Conservation (phyloP, 2,888 invertebrate species). For the Drosophila algonquin region DNA sequence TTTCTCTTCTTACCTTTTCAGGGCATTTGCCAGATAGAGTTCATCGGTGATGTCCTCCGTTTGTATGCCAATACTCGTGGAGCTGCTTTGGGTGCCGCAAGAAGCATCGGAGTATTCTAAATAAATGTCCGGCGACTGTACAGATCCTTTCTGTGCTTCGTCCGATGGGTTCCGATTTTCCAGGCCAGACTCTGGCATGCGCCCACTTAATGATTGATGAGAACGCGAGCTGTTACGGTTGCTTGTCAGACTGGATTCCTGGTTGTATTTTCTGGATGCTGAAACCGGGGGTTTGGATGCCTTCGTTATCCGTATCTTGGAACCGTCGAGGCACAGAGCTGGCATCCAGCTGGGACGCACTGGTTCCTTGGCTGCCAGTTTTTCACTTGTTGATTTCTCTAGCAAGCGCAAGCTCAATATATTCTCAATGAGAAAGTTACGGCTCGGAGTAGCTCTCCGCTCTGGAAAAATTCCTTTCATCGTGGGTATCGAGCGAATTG, state of each 20-base stretch:
- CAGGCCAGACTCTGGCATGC: constrained; percentile 3
- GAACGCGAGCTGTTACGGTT: constrained; percentile 35
- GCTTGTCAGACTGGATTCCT: constrained; percentile 29
- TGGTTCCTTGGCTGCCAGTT: constrained; percentile 65
- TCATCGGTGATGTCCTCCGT: constrained; percentile 83
- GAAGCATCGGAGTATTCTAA: background rate
- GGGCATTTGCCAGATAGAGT: constrained; percentile 77
- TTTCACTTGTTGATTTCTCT: constrained; percentile 74
- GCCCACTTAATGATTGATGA: background rate
- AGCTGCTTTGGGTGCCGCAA: too few relatives aligned
- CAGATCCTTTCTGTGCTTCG: constrained; percentile 8
- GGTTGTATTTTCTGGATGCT: constrained; percentile 6
- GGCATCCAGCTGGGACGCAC: constrained; percentile 70
- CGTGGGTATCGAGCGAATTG: constrained; percentile 21
- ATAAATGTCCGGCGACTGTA: background rate
- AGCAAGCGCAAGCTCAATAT: constrained; percentile 88
- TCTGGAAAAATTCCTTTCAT: too few relatives aligned
- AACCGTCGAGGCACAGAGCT: constrained; percentile 47
- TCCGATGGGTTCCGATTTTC: constrained; percentile 20
- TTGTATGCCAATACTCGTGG: constrained; percentile 75
- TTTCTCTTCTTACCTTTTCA: constrained; percentile 71
- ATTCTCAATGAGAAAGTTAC: constrained; percentile 92
- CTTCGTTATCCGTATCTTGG: constrained; percentile 48
- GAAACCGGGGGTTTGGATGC: background rate
- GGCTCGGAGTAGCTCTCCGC: constrained; percentile 84